These are phyloP conservation scores for Laticauda colubrina DNA, from an alignment of 2,113 vertebrate species.

Conservation along the genomic window DNA sequence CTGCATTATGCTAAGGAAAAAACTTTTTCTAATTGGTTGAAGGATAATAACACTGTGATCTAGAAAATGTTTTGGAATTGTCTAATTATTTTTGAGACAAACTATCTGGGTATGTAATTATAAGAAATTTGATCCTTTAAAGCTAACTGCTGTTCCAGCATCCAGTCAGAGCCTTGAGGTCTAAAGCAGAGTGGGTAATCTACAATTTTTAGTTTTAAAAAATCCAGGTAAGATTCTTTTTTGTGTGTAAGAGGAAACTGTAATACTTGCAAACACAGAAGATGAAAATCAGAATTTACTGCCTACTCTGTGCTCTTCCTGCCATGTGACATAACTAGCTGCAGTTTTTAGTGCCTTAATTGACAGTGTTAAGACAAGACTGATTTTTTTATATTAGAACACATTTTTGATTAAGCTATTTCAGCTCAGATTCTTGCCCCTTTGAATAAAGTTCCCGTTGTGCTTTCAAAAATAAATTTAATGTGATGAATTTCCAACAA, in stretches of 20 bases:
- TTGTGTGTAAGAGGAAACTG: background rate
- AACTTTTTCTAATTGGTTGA: background rate
- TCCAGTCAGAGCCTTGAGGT: background rate
- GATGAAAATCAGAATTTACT: background rate
- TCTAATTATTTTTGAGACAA: background rate
- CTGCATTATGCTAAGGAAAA: background rate
- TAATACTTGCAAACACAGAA: background rate
- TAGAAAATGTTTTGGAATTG: background rate
- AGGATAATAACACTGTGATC: background rate
- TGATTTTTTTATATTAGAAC: background rate
- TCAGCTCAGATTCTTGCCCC: background rate
- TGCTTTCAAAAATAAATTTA: background rate
- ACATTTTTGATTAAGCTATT: background rate
- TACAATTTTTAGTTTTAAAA: background rate
- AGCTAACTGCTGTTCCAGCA: background rate
- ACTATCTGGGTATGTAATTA: background rate
- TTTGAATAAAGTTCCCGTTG: background rate
- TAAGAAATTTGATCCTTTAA: background rate
- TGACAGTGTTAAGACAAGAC: background rate
- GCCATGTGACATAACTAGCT: background rate
- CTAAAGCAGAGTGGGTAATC: background rate
- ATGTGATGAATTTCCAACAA: background rate
- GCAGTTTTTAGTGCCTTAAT: background rate
- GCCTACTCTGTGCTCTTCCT: background rate
- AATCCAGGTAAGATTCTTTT: background rate